Conservation (phyloP, 1,140 invertebrate species). For the Phocides pigmalion region DNA sequence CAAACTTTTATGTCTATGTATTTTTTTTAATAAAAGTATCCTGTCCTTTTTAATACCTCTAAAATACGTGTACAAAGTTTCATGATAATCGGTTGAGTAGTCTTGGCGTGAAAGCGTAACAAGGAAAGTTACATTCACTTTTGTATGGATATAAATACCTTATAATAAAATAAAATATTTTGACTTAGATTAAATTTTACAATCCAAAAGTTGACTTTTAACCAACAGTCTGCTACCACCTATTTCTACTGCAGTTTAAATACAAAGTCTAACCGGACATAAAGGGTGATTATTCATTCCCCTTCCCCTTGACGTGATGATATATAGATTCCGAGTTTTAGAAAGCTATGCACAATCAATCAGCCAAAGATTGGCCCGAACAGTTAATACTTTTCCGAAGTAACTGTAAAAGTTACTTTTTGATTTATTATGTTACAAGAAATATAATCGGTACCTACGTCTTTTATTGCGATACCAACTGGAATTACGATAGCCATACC, state of each 20-base stretch:
- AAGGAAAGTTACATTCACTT: too few relatives aligned
- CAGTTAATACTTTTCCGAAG: constrained; percentile 28
- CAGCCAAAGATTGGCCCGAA: constrained; percentile 28
- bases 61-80: too few relatives aligned
- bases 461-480: too few relatives aligned
- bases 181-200: too few relatives aligned
- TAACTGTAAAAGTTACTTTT: constrained; percentile 26
- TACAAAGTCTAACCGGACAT: constrained; percentile 28
- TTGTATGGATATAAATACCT: too few relatives aligned
- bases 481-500: too few relatives aligned
- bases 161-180: too few relatives aligned
- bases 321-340: constrained; percentile 32
- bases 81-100: too few relatives aligned
- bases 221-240: neutral
- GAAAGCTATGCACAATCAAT: constrained; percentile 33
- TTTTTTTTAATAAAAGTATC: too few relatives aligned
- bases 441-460: neutral
- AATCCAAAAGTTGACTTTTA: neutral
- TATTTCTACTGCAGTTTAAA: constrained; percentile 23
- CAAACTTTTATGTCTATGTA: too few relatives aligned
- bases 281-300: constrained; percentile 35
- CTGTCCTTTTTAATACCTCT: too few relatives aligned
- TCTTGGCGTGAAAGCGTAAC: too few relatives aligned
- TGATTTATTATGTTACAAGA: constrained; percentile 24
- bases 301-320: constrained; percentile 32